Evolutionary conservation across 2,888 invertebrate species (phyloP), one percentile per base, ranked within the genome.

Genomic region (Drosophila lacicola): DNA sequence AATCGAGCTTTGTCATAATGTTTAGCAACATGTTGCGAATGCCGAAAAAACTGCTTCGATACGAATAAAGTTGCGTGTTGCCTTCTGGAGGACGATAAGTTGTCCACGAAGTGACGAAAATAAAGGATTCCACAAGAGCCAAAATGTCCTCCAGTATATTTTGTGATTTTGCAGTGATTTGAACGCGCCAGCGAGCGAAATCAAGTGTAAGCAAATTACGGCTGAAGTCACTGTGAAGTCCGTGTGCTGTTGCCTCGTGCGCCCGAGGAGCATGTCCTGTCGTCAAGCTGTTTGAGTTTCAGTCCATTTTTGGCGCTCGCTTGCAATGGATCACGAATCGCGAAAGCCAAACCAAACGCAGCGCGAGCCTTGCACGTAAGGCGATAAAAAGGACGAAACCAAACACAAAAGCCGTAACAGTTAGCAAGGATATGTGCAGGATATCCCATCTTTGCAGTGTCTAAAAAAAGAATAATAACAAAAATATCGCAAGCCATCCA

Each of bases 121-220:
- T 89, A 82, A 89, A 90, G 89, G 82, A 87, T 84, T 78, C 74
- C 78, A 80, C 80, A 80, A 78, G 81, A 89, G 79, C 62, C 74
- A 56, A 70, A 76, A 78, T 80, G 74, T 54, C 70, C 84, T 86
- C 90, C 88, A 90, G 90, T 90, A 60, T 70, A 74, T 58, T 82
- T 88, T 90, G 51, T 84, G 89, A 78, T 80, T 80, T 84, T 74
- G 85, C 79, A 68, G 77, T 82, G 91, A 88, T 89, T 91, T 85
- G 79, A 88, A 87, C 65, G 63, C 63, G 67, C 65, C 51, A 42
- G 46, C 64, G 25, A 21, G 11, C 49, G 39, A 50, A 77, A 62
- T 78, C 49, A 34, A 71, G 54, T 53, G 29, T 34, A 25, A 39
- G 42, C 45, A 8, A 55, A 55, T 25, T 25, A 37, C 36, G 11